Evolutionary conservation across 2,888 invertebrate genomes (phyloP), one percentile per base, ranked within the genome.

Genomic region (Rotaria sp.): DNA sequence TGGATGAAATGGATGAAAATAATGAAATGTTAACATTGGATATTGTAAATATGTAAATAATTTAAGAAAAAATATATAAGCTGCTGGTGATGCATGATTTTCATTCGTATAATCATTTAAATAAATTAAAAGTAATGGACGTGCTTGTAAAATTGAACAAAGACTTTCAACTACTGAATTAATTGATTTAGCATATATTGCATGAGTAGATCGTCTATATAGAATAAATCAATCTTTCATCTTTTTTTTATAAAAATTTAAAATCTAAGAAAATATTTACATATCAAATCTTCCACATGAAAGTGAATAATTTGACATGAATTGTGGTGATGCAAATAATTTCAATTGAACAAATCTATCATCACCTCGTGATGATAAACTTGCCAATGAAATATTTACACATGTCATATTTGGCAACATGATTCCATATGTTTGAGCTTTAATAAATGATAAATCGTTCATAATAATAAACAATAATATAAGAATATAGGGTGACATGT

Each of bases 11-110:
- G 67, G 67, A 67, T 67, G 67, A 35, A 67, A 67, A 67, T 67
- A 67, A 35, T 67, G 67, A 67, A 67, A 67, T 67, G 67, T 67
- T 67, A 67, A 67, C 67, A 67, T 67, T 5, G 67, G 67, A 67
- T 67, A 67, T 35, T 67, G 67, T 35, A 67, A 67, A 67, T 35
- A 67, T 5, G 67, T 67, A 67, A 67, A 67, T 67, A 67, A 35
- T 67, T 67, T 67, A 30, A 67, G 35, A 35, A 67, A 67, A 67
- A 67, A 67, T 15, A 67, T 67, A 67, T 67, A 67, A 18, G 67
- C 67, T 18, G 67, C 67, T 5, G 67, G 35, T 26, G 35, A 67
- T 30, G 67, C 67, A 35, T 67, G 67, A 67, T 67, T 67, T 67
- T 67, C 67, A 67, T 30, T 67, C 11, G 30, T 30, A 67, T 67